Evolutionary conservation across 2,888 invertebrate genomes (phyloP).

Genomic region (Cyclophora albipunctata): DNA sequence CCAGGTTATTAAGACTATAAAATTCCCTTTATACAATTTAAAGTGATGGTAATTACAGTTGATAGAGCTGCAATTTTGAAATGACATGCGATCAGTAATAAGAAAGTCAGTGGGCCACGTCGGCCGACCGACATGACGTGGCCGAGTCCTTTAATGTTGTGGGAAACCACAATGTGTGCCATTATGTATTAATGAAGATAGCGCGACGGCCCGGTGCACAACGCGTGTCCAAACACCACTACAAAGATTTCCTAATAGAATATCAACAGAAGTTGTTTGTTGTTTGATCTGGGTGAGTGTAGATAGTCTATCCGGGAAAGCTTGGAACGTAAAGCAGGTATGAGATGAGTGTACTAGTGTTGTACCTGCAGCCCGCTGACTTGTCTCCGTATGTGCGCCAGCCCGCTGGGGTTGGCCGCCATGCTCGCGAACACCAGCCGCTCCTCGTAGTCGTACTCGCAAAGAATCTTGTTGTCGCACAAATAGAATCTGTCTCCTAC

Average conservation of each 20-base stretch:
- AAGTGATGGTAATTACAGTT: not conserved
- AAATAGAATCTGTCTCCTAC: constrained; percentile 95
- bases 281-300: not conserved
- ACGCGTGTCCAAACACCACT: no score
- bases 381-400: constrained; percentile 90
- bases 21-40: no score
- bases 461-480: constrained; percentile 94
- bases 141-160: constrained; percentile 2
- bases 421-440: constrained; percentile 91
- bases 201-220: not conserved
- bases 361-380: constrained; percentile 81
- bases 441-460: constrained; percentile 96
- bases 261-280: no score
- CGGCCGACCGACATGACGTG: constrained; percentile 12
- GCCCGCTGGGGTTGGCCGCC: constrained; percentile 89
- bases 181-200: not conserved
- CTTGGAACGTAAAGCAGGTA: no score
- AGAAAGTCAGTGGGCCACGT: constrained; percentile 40
- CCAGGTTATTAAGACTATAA: no score
- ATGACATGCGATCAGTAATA: constrained; percentile 3
- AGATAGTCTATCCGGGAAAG: no score
- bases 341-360: constrained; percentile 15
- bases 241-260: no score
- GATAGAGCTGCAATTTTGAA: constrained; percentile 18
- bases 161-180: constrained; percentile 14